Evolutionary conservation across 2,797 vertebrate genomes (phyloP).

Genomic region (Schizopygopsis pylzovi): DNA sequence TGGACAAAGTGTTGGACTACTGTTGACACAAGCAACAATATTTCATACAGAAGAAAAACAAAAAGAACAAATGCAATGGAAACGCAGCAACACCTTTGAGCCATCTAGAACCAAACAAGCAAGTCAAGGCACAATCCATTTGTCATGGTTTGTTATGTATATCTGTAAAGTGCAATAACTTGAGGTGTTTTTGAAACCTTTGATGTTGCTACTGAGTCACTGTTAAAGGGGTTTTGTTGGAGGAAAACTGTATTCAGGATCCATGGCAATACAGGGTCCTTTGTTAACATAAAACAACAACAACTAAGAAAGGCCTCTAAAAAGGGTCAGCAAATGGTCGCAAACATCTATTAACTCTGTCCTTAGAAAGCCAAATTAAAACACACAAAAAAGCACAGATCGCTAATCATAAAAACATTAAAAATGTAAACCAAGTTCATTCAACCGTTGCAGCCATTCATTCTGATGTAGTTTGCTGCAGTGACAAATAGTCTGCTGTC

Average conservation of each 20-base stretch:
- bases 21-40: constrained; percentile 27
- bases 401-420: constrained; percentile 11
- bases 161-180: constrained; percentile 51
- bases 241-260: constrained; percentile 32
- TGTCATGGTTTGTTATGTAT: constrained; percentile 57
- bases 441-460: neutral
- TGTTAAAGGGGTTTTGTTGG: constrained; percentile 31
- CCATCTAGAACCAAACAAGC: constrained; percentile 50
- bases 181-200: constrained; percentile 48
- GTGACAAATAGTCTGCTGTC: constrained; percentile 39
- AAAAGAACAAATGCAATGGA: constrained; percentile 32
- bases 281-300: constrained; percentile 18
- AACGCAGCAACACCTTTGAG: constrained; percentile 29
- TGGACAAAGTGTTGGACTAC: constrained; percentile 30
- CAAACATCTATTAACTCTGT: neutral
- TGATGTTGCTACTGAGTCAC: constrained; percentile 57
- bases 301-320: neutral
- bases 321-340: constrained; percentile 6
- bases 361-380: neutral
- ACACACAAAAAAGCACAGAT: neutral
- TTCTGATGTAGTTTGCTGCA: constrained; percentile 26
- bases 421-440: constrained; percentile 23
- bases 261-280: constrained; percentile 26
- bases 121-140: constrained; percentile 55
- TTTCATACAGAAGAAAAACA: constrained; percentile 32